Evolutionary conservation across 2,113 vertebrate species (phyloP).

Genomic region (Pseudorhombus dupliciocellatus): DNA sequence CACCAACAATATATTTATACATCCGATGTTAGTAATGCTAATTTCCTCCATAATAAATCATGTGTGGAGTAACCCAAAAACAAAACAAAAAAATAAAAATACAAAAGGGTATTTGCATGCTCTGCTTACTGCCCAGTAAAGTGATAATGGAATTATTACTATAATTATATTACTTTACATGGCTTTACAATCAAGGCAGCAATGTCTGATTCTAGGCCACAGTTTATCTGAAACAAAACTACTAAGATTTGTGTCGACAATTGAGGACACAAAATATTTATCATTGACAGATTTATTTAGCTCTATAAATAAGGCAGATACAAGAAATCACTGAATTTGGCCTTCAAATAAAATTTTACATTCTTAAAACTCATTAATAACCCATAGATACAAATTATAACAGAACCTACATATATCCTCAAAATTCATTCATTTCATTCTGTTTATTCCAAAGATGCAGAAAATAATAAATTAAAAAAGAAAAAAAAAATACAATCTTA

Average conservation of each 20-base stretch:
- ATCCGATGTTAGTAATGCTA: too few species aligned
- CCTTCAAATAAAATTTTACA: constrained; percentile 48
- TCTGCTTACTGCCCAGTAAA: too few species aligned
- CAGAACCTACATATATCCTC: constrained; percentile 57
- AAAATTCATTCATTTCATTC: constrained; percentile 50
- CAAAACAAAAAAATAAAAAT: too few species aligned
- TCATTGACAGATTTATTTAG: constrained; percentile 59
- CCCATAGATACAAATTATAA: constrained; percentile 63
- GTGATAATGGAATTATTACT: too few species aligned
- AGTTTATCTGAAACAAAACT: background rate
- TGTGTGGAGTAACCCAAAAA: too few species aligned
- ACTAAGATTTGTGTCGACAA: background rate
- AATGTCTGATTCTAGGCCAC: background rate
- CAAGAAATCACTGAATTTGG: constrained; percentile 64
- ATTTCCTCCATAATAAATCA: too few species aligned
- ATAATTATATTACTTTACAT: too few species aligned
- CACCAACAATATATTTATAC: too few species aligned
- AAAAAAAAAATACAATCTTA: constrained; percentile 30
- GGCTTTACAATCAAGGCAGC: background rate
- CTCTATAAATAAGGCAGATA: constrained; percentile 73
- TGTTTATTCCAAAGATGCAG: constrained; percentile 55
- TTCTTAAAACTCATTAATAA: constrained; percentile 50
- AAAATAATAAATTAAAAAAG: constrained; percentile 31
- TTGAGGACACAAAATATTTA: background rate
- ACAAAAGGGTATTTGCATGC: too few species aligned